Percentiles rank a stretch among this genome's conserved stretches.
phyloP scores from a whole-genome alignment of 2,113 vertebrate genomes.

The Gnathonemus echidnorhynchus region DNA sequence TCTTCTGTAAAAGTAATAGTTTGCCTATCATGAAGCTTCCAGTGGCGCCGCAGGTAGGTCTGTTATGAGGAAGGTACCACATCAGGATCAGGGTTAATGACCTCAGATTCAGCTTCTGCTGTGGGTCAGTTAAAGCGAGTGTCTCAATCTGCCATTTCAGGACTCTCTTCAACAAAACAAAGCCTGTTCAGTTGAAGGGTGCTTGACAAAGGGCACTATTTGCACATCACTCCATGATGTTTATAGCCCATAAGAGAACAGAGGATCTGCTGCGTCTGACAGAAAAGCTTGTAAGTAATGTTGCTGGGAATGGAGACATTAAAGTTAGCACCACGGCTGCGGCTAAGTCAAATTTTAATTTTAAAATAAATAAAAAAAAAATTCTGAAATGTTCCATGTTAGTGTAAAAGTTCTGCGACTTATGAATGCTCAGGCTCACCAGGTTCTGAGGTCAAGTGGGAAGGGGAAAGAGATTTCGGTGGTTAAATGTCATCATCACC shows the following conservation, averaged over 20 bases:
- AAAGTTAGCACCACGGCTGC: neutral
- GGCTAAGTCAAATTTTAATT: neutral
- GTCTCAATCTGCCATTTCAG: neutral
- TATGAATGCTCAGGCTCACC: neutral
- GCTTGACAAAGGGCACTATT: neutral
- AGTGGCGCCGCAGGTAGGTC: neutral
- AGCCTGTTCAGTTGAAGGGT: neutral
- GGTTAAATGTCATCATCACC: neutral
- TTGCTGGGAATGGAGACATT: neutral
- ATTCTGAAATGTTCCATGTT: neutral
- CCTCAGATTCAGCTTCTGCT: neutral
- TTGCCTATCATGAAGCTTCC: neutral
- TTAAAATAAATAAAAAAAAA: too few relatives aligned
- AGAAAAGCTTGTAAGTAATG: neutral
- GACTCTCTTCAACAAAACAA: neutral
- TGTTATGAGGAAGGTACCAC: neutral
- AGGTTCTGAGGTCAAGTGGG: neutral
- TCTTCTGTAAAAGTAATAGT: neutral
- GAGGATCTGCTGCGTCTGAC: neutral
- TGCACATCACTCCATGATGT: neutral
- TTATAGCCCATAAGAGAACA: neutral
- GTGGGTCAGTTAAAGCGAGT: neutral
- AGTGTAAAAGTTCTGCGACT: neutral
- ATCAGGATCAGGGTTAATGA: neutral
- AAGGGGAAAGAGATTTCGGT: neutral